A percentile compares a stretch with the other conserved stretches of the same genome.
Evolutionary conservation across 2,797 vertebrate genomes (phyloP).

Genomic region (Choloepus didactylus): DNA sequence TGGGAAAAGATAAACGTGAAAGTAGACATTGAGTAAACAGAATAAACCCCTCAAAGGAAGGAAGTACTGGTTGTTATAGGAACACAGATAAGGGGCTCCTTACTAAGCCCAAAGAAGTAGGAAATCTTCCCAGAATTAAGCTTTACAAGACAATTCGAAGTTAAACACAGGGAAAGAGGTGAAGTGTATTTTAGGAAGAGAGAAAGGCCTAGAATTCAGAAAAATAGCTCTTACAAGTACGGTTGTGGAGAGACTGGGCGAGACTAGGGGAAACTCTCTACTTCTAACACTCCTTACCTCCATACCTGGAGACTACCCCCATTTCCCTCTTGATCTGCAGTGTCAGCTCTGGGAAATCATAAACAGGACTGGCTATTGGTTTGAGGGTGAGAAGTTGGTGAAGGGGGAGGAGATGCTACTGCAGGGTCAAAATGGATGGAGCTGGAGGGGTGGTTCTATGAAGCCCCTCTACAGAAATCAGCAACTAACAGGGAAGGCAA

Average conservation of each 20-base stretch:
- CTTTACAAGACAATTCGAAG: background rate
- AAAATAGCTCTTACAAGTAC: background rate
- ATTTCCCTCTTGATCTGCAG: background rate
- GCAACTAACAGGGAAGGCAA: background rate
- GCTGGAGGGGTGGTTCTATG: background rate
- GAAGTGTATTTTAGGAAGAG: background rate
- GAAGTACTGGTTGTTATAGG: background rate
- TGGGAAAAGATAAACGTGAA: background rate
- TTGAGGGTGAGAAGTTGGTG: background rate
- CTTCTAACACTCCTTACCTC: background rate
- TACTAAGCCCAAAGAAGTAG: background rate
- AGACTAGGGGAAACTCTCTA: background rate
- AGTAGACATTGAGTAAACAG: background rate
- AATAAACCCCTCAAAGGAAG: background rate
- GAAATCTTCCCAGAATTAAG: background rate
- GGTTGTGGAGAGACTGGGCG: background rate
- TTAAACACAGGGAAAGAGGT: background rate
- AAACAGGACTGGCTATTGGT: background rate
- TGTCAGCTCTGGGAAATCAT: background rate
- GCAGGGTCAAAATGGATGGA: background rate
- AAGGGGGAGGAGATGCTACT: background rate
- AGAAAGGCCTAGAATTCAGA: background rate
- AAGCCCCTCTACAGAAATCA: background rate
- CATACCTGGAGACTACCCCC: background rate
- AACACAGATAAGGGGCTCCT: background rate